Conservation (phyloP, 2,888 invertebrate genomes). For the Helobdella robusta region DNA sequence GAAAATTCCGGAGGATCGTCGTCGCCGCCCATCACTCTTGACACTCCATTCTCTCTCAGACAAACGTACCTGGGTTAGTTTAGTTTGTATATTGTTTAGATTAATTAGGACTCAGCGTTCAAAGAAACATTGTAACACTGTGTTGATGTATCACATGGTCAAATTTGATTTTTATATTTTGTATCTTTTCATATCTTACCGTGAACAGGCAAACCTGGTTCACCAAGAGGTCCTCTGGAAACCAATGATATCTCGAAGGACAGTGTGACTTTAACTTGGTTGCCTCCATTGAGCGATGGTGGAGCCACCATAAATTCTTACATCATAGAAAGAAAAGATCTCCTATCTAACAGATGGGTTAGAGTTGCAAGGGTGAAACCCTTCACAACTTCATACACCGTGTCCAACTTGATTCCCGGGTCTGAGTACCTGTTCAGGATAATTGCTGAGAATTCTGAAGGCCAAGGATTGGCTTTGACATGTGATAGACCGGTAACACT, state of each 20-base stretch:
- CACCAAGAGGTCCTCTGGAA: slow-evolving; percentile 67
- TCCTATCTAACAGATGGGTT: slow-evolving; percentile 72
- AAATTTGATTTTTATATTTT: no score
- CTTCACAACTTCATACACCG: slow-evolving; percentile 40
- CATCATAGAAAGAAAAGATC: slow-evolving; percentile 63
- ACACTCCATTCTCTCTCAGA: slow-evolving; percentile 29
- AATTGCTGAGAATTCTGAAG: slow-evolving; percentile 73
- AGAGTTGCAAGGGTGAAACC: slow-evolving; percentile 80
- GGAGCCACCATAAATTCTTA: slow-evolving; percentile 80
- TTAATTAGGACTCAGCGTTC: no score
- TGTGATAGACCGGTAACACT: slow-evolving; percentile 47
- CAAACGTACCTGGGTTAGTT: slow-evolving; percentile 31
- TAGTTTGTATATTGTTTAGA: neutral
- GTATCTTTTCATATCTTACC: no score
- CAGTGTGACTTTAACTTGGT: slow-evolving; percentile 64
- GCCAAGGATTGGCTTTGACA: slow-evolving; percentile 47
- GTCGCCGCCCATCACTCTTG: slow-evolving; percentile 28
- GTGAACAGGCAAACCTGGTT: slow-evolving; percentile 51
- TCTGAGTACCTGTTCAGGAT: slow-evolving; percentile 75
- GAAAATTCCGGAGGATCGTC: slow-evolving; percentile 33
- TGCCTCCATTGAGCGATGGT: slow-evolving; percentile 76
- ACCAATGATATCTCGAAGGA: slow-evolving; percentile 40
- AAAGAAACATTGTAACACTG: no score
- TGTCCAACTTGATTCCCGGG: slow-evolving; percentile 61
- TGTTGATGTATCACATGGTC: no score